phyloP scores from a whole-genome alignment of 2,113 vertebrate species.

The Notiomystis cincta region DNA sequence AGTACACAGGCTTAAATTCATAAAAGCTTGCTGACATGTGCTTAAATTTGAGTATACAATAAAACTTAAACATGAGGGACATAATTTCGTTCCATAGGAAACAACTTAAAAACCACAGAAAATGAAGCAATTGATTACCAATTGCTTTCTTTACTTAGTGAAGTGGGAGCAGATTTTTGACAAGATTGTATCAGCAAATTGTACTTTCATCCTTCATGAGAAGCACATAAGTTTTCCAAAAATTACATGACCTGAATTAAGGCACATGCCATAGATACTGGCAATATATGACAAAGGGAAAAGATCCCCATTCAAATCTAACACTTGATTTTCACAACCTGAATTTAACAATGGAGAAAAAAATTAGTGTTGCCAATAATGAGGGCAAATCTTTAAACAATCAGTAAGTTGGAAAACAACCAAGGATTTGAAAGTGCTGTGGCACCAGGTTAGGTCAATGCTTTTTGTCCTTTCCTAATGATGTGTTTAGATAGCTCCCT shows the following conservation, averaged over 20 bases:
- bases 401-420: slow-evolving; percentile 29
- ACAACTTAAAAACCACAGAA: not conserved
- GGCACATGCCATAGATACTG: not conserved
- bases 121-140: not conserved
- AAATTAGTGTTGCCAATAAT: not conserved
- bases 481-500: slow-evolving; percentile 55
- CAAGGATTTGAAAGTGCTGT: slow-evolving; percentile 35
- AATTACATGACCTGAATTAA: not conserved
- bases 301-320: not conserved
- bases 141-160: not conserved
- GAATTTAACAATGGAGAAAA: not conserved
- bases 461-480: slow-evolving; percentile 54
- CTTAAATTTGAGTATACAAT: not conserved
- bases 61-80: not conserved
- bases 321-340: not conserved
- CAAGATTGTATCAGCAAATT: not conserved
- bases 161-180: not conserved
- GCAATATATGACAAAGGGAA: not conserved
- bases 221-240: not conserved
- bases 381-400: slow-evolving; percentile 4
- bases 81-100: not conserved
- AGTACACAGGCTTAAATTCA: not conserved
- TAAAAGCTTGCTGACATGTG: not conserved
- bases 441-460: slow-evolving; percentile 59
- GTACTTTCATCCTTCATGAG: not conserved